These are phyloP conservation scores for Drosophila barbarae DNA, from an alignment of 2,888 invertebrate species.

Conservation along the genomic window DNA sequence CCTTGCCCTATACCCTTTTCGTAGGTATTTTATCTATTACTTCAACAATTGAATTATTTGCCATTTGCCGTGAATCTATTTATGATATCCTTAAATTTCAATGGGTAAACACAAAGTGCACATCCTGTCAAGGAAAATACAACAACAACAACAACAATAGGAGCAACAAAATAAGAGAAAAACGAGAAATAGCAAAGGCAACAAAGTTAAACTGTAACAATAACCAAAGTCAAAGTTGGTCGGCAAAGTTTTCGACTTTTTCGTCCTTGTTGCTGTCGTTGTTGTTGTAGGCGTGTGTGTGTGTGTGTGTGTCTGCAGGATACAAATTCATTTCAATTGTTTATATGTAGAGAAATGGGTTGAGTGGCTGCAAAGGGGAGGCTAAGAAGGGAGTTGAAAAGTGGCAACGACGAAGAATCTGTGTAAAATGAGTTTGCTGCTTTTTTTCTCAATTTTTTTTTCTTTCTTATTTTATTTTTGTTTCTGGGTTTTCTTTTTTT, in stretches of 20 bases:
- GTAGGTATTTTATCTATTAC: not conserved
- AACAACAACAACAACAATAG: slow-evolving; percentile 5
- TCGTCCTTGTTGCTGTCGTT: slow-evolving; percentile 28
- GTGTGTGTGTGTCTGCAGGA: slow-evolving; percentile 56
- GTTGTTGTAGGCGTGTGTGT: slow-evolving; percentile 38
- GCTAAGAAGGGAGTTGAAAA: slow-evolving; percentile 8
- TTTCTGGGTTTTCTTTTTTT: slow-evolving; percentile 10
- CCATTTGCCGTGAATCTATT: slow-evolving; percentile 4
- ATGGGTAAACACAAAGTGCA: slow-evolving; percentile 16
- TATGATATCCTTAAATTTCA: slow-evolving; percentile 17
- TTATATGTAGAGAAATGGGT: slow-evolving; percentile 44
- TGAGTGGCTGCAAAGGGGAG: slow-evolving; percentile 1
- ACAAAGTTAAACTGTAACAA: slow-evolving; percentile 74
- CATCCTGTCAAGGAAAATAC: slow-evolving; percentile 8
- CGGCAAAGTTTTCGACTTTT: slow-evolving; percentile 66
- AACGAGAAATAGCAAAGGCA: slow-evolving; percentile 39
- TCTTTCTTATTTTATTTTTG: slow-evolving; percentile 11
- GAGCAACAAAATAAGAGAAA: slow-evolving; percentile 19
- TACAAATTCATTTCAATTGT: slow-evolving; percentile 73
- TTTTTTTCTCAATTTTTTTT: slow-evolving; percentile 10
- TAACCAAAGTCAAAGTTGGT: slow-evolving; percentile 74
- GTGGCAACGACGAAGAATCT: slow-evolving; percentile 37
- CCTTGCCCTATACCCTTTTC: not conserved
- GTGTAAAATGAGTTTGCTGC: slow-evolving; percentile 43
- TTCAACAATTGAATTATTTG: slow-evolving; percentile 10